Conservation (phyloP, 2,797 vertebrate species). For the Ispidina lecontei region DNA sequence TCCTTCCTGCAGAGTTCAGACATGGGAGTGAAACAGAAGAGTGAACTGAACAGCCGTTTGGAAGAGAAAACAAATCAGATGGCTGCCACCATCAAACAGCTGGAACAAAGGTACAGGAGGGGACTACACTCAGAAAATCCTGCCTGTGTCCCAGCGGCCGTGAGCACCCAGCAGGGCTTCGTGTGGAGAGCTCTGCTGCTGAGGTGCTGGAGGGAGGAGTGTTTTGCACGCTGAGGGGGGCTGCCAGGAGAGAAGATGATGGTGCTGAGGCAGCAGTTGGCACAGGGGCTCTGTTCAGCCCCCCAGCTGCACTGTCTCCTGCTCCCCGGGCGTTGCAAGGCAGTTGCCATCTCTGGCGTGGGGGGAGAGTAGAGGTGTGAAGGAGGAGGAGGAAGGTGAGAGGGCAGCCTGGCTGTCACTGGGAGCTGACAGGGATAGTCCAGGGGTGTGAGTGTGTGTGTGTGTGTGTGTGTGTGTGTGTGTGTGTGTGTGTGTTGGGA, state of each 20-base stretch:
- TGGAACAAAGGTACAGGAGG: conserved; percentile 91
- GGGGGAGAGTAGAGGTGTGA: neutral
- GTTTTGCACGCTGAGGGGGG: neutral
- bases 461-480: too few species aligned
- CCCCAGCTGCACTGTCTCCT: neutral
- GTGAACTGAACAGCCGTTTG: conserved; percentile 89
- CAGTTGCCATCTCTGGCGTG: too few species aligned
- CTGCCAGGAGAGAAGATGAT: neutral
- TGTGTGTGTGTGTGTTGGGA: too few species aligned
- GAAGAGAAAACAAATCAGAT: conserved; percentile 98
- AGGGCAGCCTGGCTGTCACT: neutral
- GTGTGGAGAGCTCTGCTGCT: neutral
- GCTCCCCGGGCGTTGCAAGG: neutral
- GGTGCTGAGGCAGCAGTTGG: neutral
- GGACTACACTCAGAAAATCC: neutral
- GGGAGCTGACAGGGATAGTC: neutral
- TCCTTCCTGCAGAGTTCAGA: conserved; percentile 85
- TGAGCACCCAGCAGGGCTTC: neutral
- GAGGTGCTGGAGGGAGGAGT: neutral
- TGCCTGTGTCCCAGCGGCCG: neutral
- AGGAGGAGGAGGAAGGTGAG: neutral
- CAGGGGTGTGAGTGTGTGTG: rapidly evolving
- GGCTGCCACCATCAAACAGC: conserved; percentile 92
- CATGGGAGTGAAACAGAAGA: conserved; percentile 92
- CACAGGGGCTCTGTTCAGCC: neutral